Evolutionary conservation across 2,888 invertebrate species (phyloP), one percentile per base, ranked within the genome.

Genomic region (Galeopsomyia nigrocyanea): DNA sequence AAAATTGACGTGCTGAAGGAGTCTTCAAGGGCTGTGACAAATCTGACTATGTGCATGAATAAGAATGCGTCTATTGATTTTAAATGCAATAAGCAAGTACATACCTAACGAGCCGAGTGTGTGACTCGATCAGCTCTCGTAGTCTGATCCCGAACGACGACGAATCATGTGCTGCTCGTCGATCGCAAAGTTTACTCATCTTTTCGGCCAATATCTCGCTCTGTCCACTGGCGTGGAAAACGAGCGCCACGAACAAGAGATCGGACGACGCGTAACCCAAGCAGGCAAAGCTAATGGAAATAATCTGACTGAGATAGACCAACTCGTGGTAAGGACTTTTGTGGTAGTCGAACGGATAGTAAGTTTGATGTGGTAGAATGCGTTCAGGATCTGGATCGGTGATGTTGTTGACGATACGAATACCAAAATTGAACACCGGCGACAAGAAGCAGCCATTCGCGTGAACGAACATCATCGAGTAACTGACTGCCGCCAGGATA

Each of bases 1-100:
- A 72, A 58, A 49, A 72, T 58, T 3, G 68, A 7, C 16, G 51
- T 5, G 46, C 62, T 72, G 26, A 72, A 72, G 2, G 72, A 72
- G 2, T 58, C 2, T 53, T 72, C 72, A 16, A 72, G 14, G 1
- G 58, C 22, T 13, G 57, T 47, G 14, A 68, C 68, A 46, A 58
- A 68, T 58, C 73, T 73, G 17, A 5, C 26, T n/a, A n/a, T n/a
- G n/a, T n/a, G n/a, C n/a, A n/a, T n/a, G n/a, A 39, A 10, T 39
- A 39, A 39, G 39, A 3, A 1, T 1, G 13, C 39, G 39, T 10
- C 7, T 10, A 39, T 26, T 26, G 2, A 26, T 26, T 26, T 26
- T 26, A 26, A 5, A 5, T 26, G 26, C 26, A n/a, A n/a, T n/a
- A n/a, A n/a, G n/a, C 31, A 31, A 21, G 21, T 16, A 58, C 39